Percentiles rank a stretch among this genome's conserved stretches.
These are phyloP conservation scores for Catalaphyllia jardinei DNA, from an alignment of 64 coral and sea anemone genomes.

Conservation along the genomic window DNA sequence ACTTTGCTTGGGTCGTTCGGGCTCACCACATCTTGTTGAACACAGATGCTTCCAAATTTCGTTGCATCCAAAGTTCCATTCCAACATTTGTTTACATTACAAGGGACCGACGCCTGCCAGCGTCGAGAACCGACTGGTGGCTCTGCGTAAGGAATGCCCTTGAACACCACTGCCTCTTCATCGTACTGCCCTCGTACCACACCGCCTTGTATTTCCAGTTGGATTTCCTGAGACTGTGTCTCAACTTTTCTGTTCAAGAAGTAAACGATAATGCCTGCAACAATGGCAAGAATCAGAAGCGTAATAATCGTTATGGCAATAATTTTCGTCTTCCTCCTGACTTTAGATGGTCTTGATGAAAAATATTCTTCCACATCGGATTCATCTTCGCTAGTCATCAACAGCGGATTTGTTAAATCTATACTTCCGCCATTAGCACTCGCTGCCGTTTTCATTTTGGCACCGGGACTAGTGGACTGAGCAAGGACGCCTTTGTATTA, in stretches of 20 bases:
- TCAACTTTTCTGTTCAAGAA: too few species aligned
- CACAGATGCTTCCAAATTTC: slow-evolving; percentile 58
- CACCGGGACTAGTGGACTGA: too few species aligned
- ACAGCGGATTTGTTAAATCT: background rate
- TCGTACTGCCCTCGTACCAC: slow-evolving; percentile 36
- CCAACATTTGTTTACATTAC: slow-evolving; percentile 61
- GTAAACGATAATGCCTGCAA: too few species aligned
- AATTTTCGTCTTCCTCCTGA: background rate
- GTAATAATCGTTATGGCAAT: too few species aligned
- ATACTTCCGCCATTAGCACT: too few species aligned
- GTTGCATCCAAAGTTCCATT: slow-evolving; percentile 55
- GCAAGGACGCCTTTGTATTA: too few species aligned
- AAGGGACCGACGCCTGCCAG: slow-evolving; percentile 47
- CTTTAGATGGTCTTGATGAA: background rate
- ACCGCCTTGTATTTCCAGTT: slow-evolving; percentile 34
- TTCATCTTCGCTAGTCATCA: background rate
- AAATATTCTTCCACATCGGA: background rate
- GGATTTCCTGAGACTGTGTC: background rate
- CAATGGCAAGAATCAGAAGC: too few species aligned
- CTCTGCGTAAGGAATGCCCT: slow-evolving; percentile 79
- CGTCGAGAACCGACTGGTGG: slow-evolving; percentile 12
- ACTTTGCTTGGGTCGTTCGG: background rate
- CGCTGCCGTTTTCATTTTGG: too few species aligned
- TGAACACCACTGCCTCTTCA: slow-evolving; percentile 56
- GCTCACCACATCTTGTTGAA: slow-evolving; percentile 37